Base-by-base conservation (phyloP, 1,140 invertebrate species). In the Bombyx mori region DNA sequence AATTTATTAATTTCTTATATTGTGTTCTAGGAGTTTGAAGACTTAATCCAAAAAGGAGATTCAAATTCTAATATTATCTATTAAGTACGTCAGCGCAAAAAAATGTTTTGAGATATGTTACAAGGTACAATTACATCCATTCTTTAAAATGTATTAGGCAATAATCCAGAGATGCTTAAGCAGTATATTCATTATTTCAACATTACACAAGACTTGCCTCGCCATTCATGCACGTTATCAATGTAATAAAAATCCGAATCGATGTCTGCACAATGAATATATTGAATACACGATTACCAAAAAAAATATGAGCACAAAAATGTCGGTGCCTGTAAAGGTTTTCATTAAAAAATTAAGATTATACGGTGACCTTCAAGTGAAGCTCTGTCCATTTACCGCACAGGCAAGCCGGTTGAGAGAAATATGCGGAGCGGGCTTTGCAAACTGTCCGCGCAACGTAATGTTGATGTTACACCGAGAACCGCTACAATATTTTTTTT, bases 351-450 rank as follows among this genome's bases (percentile, higher is more conserved):
- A 50, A 43, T 58, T 65, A 45, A 45, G 53, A 44, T 60, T 43
- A 49, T 51, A 55, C 60, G 46, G 58, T 22, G 52, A 49, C 45
- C 46, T 43, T 48, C 51, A 48, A 52, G 60, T 62, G 60, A 54
- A 35, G 26, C 26, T 35, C 26, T 35, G 26, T 3, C 26, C 26
- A 35, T 3, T 35, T 35, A 35, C 26, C 26, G 26, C 26, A 35
- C 26, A 35, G 4, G 26, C 26, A 35, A 35, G 26, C 56, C 60
- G 62, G 57, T 52, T 65, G 56, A 60, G 57, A 67, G 62, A 75
- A 73, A 66, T 67, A 70, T 75, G 65, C 66, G 52, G 58, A 62
- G 62, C 60, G 63, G 50, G 26, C 26, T 10, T 51, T 35, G 50
- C 7, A 9, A 35, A 42, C 50, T 51, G 50, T 35, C n/a, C 48